Percentiles rank a stretch among this genome's conserved stretches.
Evolutionary conservation across 2,113 vertebrate species (phyloP).

Genomic region (Catagonus wagneri): DNA sequence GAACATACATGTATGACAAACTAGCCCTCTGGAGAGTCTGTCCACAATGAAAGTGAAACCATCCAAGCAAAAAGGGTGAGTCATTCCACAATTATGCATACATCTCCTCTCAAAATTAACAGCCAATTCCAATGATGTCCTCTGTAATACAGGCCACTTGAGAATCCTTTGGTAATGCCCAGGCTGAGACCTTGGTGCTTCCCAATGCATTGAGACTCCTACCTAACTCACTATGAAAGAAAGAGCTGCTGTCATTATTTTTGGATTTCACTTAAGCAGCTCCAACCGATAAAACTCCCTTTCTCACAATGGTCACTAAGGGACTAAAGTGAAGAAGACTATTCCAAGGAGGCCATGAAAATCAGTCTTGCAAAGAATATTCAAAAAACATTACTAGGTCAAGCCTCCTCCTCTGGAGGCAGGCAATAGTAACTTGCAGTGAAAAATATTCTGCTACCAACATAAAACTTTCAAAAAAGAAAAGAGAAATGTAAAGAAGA

Average conservation of each 20-base stretch:
- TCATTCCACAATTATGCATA: constrained; percentile 8
- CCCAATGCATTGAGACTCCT: neutral
- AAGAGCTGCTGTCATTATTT: constrained; percentile 14
- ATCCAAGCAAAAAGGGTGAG: constrained; percentile 56
- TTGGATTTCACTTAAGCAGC: neutral
- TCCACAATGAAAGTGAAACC: constrained; percentile 51
- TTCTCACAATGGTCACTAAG: neutral
- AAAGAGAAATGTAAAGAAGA: constrained; percentile 30
- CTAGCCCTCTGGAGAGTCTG: constrained; percentile 5
- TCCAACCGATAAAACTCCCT: neutral
- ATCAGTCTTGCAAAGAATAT: constrained; percentile 2
- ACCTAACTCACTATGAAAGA: neutral
- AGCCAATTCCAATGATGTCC: constrained; percentile 5
- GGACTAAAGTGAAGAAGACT: neutral
- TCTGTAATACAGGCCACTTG: constrained; percentile 11
- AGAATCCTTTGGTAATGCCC: constrained; percentile 18
- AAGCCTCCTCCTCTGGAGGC: neutral
- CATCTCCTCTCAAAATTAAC: constrained; percentile 38
- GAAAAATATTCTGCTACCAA: neutral
- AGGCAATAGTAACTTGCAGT: neutral
- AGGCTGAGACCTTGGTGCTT: neutral
- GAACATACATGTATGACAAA: neutral
- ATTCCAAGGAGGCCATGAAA: neutral
- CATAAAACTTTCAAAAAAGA: neutral
- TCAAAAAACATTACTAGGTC: neutral